Base-by-base conservation (phyloP, 2,113 vertebrate genomes). In the Spea multiplicata region DNA sequence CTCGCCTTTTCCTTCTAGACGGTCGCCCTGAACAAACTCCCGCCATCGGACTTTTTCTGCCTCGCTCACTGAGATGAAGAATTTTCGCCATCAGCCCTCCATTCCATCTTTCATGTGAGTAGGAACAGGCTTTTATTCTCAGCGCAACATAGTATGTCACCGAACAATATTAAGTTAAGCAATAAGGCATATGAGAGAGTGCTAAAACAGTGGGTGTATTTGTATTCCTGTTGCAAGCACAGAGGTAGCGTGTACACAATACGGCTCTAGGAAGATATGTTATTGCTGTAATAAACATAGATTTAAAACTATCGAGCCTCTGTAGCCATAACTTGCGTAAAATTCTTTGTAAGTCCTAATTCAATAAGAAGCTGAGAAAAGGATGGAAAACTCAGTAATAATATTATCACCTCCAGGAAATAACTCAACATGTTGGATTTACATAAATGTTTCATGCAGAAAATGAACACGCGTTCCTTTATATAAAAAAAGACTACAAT, bases 211-310 rank as follows among this genome's bases (percentile, higher is more conserved):
- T 73, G 71, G 77, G 77, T 48, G 77, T 30, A 80, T 80, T 80
- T 80, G 77, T 80, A 80, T 80, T 80, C 77, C 64, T 80, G 53
- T 17, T 67, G 77, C 77, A 80, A 73, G 67, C 77, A 67, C 49
- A 72, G 77, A 73, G 77, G 64, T 73, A 64, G 65, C 77, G 66
- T 73, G 48, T 80, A 62, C 65, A 80, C 77, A 73, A 80, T 80
- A 64, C 77, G 44, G 77, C 44, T 67, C 59, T 53, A 57, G 77
- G 73, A 73, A 72, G 14, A 80, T 80, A 80, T 73, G 55, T 80
- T 80, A 80, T 80, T 80, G 71, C 77, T 8, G 77, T 72, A 80
- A 80, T 80, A 80, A 80, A 80, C 77, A 80, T 80, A 80, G 77
- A 80, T 80, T 80, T 80, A 80, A 73, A 80, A 80, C 77, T 80